These are phyloP conservation scores for Mallotus villosus DNA, from an alignment of 2,797 vertebrate genomes.

Conservation along the genomic window DNA sequence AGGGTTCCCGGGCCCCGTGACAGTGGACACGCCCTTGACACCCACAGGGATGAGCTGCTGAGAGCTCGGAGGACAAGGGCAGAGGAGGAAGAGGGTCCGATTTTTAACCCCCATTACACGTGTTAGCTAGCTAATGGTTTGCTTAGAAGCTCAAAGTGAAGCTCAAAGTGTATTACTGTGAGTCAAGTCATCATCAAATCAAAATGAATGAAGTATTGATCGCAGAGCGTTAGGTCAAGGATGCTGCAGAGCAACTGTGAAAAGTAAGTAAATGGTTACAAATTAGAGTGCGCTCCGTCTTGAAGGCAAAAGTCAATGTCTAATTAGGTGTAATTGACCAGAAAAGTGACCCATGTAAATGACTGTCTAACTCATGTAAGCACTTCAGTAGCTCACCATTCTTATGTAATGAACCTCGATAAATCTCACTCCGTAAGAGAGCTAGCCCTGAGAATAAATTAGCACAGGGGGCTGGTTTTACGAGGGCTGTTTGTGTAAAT, in stretches of 20 bases:
- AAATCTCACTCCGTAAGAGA: slow-evolving; percentile 63
- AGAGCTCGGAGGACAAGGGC: slow-evolving; percentile 8
- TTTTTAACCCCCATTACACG: not conserved
- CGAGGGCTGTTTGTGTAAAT: slow-evolving; percentile 69
- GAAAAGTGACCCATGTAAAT: slow-evolving; percentile 61
- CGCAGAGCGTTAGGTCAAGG: slow-evolving; percentile 13
- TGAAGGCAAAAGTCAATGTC: slow-evolving; percentile 63
- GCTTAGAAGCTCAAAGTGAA: not conserved
- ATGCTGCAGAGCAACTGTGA: not conserved
- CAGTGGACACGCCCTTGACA: slow-evolving; percentile 51
- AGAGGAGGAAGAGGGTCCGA: not conserved
- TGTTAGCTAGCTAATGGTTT: not conserved
- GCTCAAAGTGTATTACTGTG: not conserved
- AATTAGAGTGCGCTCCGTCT: slow-evolving; percentile 55
- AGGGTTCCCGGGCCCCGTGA: slow-evolving; percentile 55
- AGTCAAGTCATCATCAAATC: not conserved
- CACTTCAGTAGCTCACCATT: slow-evolving; percentile 50
- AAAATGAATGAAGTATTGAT: not conserved
- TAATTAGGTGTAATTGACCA: slow-evolving; percentile 72
- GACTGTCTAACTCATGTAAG: slow-evolving; percentile 55
- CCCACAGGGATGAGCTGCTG: slow-evolving; percentile 28
- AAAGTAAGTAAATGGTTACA: slow-evolving; percentile 51
- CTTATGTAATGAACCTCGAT: slow-evolving; percentile 66
- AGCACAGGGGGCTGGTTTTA: slow-evolving; percentile 59
- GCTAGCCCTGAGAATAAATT: slow-evolving; percentile 57